phyloP scores from a whole-genome alignment of 1,140 invertebrate species.

The Psilanteris sp. region DNA sequence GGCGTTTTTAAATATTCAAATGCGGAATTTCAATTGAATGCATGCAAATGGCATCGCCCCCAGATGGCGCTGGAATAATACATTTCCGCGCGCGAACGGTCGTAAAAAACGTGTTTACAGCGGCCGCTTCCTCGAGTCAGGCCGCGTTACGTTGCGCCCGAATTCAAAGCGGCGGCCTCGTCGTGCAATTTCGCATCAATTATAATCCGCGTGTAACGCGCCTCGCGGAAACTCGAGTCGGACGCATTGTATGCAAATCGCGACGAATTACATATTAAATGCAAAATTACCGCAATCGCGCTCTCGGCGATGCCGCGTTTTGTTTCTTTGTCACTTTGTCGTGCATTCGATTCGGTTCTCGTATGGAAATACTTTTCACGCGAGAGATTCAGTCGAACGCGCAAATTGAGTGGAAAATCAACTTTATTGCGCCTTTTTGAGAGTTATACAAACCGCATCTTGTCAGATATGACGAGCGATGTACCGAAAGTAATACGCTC shows the following conservation, averaged over 20 bases:
- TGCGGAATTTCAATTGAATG: background rate
- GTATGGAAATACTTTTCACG: too few species aligned
- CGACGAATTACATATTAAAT: slow-evolving; percentile 35
- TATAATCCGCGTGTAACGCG: slow-evolving; percentile 27
- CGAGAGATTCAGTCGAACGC: slow-evolving; percentile 17
- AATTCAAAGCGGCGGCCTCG: slow-evolving; percentile 11
- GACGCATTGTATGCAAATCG: slow-evolving; percentile 38
- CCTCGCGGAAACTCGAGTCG: slow-evolving; percentile 13
- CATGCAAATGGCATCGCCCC: background rate
- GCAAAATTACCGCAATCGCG: slow-evolving; percentile 31
- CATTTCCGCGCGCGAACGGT: background rate
- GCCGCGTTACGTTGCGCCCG: background rate
- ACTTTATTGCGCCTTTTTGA: slow-evolving; percentile 14
- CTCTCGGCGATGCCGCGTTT: too few species aligned
- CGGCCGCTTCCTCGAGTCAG: slow-evolving; percentile 2
- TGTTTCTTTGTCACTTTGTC: slow-evolving; percentile 19
- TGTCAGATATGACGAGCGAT: too few species aligned
- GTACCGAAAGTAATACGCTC: too few species aligned
- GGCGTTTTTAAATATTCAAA: too few species aligned
- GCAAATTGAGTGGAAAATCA: slow-evolving; percentile 31
- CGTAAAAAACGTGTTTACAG: slow-evolving; percentile 3
- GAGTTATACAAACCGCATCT: slow-evolving; percentile 1
- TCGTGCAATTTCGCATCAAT: slow-evolving; percentile 38
- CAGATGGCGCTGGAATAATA: background rate
- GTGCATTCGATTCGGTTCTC: too few species aligned